These are phyloP conservation scores for Actinemys pallida DNA, from an alignment of 2,113 vertebrate species.

Conservation along the genomic window DNA sequence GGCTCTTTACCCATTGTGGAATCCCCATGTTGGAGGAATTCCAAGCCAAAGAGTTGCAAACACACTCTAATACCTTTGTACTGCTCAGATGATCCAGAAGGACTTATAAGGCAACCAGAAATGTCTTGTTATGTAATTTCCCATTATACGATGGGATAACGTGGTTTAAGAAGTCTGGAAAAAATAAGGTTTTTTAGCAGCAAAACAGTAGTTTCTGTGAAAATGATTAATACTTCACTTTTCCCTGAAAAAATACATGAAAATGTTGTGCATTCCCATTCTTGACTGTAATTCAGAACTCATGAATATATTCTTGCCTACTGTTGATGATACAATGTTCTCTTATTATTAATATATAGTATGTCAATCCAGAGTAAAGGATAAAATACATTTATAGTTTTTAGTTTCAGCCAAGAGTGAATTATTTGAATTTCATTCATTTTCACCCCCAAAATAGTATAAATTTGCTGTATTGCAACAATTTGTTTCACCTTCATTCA, in stretches of 20 bases:
- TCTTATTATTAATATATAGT: conserved; percentile 59
- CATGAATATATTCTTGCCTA: neutral
- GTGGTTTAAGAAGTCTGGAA: conserved; percentile 4
- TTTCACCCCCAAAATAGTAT: conserved; percentile 72
- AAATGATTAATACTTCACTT: conserved; percentile 40
- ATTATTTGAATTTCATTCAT: conserved; percentile 78
- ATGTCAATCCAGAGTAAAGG: conserved; percentile 60
- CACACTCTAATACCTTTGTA: neutral
- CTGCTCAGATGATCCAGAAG: neutral
- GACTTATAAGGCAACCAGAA: neutral
- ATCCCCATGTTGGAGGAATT: neutral
- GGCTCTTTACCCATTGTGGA: neutral
- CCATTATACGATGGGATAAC: neutral
- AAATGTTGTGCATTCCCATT: conserved; percentile 10
- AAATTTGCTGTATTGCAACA: conserved; percentile 70
- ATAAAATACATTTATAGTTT: conserved; percentile 75
- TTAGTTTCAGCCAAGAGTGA: conserved; percentile 72
- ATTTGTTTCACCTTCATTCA: conserved; percentile 77
- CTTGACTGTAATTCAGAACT: conserved; percentile 56
- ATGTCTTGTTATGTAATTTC: conserved; percentile 8
- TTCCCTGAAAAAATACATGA: conserved; percentile 55
- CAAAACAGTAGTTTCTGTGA: conserved; percentile 16
- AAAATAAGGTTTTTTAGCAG: neutral
- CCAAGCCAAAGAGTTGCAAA: neutral
- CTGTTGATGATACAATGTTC: conserved; percentile 34